Percentiles rank a stretch among this genome's conserved stretches.
Conservation (phyloP, 2,113 vertebrate species). For the Sceloporus undulatus region DNA sequence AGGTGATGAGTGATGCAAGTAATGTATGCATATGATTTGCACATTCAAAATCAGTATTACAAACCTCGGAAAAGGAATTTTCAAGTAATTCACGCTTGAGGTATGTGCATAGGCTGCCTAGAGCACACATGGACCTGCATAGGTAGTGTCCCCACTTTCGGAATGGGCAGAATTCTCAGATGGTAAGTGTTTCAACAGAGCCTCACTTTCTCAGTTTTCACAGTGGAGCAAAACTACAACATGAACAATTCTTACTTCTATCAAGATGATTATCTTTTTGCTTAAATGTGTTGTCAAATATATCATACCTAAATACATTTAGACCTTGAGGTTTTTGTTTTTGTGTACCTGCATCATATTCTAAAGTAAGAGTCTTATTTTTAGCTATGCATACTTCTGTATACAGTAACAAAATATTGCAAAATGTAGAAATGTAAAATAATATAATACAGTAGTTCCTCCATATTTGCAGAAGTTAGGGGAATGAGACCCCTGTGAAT, state of each 20-base stretch:
- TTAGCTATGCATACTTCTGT: background rate
- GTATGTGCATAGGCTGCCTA: background rate
- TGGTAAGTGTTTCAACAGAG: background rate
- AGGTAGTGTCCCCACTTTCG: background rate
- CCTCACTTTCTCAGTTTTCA: background rate
- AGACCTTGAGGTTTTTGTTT: background rate
- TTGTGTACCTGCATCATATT: background rate
- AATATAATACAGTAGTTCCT: no score
- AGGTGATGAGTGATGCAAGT: background rate
- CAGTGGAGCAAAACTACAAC: background rate
- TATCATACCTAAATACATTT: background rate
- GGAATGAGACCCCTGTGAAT: no score
- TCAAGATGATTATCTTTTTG: slow-evolving; percentile 1
- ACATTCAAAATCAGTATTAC: background rate
- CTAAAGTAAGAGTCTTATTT: background rate
- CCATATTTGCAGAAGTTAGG: no score
- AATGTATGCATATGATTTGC: background rate
- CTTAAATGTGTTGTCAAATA: background rate
- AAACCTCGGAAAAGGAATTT: background rate
- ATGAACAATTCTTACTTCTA: background rate
- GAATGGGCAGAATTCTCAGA: background rate
- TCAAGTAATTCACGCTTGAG: background rate
- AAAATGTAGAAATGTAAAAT: background rate
- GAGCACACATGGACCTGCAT: background rate
- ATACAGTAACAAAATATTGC: background rate